phyloP scores from a whole-genome alignment of 2,888 invertebrate species.

The Helicoverpa assulta region DNA sequence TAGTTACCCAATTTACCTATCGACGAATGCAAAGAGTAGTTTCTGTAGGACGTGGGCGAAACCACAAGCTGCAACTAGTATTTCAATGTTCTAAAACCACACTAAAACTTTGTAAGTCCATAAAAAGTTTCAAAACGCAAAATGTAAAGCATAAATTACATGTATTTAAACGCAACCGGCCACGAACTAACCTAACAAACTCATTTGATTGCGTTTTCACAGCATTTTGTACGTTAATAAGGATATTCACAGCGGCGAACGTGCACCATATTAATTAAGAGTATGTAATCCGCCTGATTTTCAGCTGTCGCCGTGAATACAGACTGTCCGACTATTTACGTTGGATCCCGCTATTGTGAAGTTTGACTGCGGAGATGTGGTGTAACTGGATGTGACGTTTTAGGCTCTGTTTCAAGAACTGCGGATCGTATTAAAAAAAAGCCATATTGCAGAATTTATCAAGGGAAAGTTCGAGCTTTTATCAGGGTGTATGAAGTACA shows the following conservation, averaged over 20 bases:
- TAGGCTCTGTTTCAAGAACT: no score
- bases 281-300: slow-evolving; percentile 41
- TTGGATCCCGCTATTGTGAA: slow-evolving; percentile 40
- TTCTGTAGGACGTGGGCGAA: no score
- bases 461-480: no score
- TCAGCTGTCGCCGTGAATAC: slow-evolving; percentile 22
- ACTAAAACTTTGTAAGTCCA: no score
- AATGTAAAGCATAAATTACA: background rate
- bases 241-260: background rate
- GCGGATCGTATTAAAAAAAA: no score
- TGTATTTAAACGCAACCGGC: background rate
- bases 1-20: no score
- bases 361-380: slow-evolving; percentile 27
- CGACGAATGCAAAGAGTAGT: no score
- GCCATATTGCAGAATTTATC: no score
- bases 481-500: no score
- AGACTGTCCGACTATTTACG: slow-evolving; percentile 50
- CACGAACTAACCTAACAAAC: background rate
- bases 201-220: slow-evolving; percentile 4
- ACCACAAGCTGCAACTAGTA: no score
- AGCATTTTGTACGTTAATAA: slow-evolving; percentile 12
- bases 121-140: no score
- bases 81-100: no score
- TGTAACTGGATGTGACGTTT: slow-evolving; percentile 6
- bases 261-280: slow-evolving; percentile 37